Percentiles rank a stretch among this genome's conserved stretches.
Evolutionary conservation across 2,113 vertebrate genomes (phyloP).

Genomic region (Erinaceus europaeus): DNA sequence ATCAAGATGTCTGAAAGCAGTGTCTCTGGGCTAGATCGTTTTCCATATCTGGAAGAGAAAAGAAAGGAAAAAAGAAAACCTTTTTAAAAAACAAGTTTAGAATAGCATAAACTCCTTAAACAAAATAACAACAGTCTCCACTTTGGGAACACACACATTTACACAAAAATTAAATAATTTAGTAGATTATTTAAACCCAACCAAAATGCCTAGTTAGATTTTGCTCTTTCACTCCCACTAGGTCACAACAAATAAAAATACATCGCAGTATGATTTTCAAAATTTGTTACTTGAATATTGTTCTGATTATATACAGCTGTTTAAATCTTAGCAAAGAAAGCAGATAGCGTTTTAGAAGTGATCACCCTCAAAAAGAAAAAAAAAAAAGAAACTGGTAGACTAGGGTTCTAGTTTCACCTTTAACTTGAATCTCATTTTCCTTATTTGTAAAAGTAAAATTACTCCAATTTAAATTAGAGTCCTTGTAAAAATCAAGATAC

Average conservation of each 20-base stretch:
- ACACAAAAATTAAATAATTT: not conserved
- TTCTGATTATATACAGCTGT: not conserved
- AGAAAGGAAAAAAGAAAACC: not conserved
- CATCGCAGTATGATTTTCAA: not conserved
- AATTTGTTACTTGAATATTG: not conserved
- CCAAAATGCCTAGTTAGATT: conserved; percentile 1
- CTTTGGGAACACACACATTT: not conserved
- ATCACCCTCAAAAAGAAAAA: not conserved
- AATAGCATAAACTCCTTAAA: not conserved
- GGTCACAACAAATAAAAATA: not conserved
- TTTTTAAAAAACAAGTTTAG: conserved; percentile 46
- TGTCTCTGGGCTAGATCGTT: conserved; percentile 93
- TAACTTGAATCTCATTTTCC: not conserved
- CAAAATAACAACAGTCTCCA: not conserved
- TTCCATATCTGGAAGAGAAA: conserved; percentile 90
- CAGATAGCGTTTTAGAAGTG: conserved; percentile 9
- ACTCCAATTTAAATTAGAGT: not conserved
- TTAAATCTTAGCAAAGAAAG: conserved; percentile 31
- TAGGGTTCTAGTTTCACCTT: not conserved
- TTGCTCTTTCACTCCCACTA: not conserved
- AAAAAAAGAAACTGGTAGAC: not conserved
- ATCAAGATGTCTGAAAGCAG: conserved; percentile 93
- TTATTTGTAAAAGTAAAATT: conserved; percentile 19
- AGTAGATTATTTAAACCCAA: not conserved
- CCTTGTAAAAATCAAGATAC: not conserved